Conservation (phyloP, 2,797 vertebrate genomes). For the Gila robusta region DNA sequence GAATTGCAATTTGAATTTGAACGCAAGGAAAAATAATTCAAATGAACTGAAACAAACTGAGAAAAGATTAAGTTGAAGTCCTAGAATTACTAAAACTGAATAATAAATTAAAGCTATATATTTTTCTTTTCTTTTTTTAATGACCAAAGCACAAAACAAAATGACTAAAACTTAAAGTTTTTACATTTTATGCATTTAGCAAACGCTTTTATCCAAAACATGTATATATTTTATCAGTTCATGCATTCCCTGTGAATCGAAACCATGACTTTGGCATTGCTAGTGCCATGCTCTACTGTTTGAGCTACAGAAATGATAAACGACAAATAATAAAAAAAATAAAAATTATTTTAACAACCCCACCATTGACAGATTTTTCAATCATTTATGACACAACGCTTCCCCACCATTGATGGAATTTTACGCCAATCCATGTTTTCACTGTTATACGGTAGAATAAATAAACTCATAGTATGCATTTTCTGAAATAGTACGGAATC, state of each 20-base stretch:
- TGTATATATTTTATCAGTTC: neutral
- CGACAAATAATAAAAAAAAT: neutral
- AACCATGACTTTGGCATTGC: too few species aligned
- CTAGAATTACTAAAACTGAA: neutral
- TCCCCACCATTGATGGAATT: neutral
- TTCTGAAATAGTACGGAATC: neutral
- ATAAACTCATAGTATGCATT: neutral
- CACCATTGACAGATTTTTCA: neutral
- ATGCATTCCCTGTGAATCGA: too few species aligned
- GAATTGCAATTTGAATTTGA: neutral
- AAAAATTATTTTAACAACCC: too few species aligned
- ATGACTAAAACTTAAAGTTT: too few species aligned
- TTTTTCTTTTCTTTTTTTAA: too few species aligned
- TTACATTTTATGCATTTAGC: too few species aligned
- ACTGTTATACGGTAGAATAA: neutral
- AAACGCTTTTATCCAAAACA: neutral
- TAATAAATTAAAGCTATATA: neutral
- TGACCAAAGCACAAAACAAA: too few species aligned
- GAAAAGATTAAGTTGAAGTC: neutral
- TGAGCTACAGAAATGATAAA: neutral
- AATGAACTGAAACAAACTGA: neutral
- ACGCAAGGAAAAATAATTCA: neutral
- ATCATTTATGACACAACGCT: too few species aligned
- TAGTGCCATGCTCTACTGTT: too few species aligned
- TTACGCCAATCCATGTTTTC: neutral